Evolutionary conservation across 1,140 invertebrate genomes (phyloP), one percentile per base, ranked within the genome.

Genomic region (Caenorhabditis remanei): DNA sequence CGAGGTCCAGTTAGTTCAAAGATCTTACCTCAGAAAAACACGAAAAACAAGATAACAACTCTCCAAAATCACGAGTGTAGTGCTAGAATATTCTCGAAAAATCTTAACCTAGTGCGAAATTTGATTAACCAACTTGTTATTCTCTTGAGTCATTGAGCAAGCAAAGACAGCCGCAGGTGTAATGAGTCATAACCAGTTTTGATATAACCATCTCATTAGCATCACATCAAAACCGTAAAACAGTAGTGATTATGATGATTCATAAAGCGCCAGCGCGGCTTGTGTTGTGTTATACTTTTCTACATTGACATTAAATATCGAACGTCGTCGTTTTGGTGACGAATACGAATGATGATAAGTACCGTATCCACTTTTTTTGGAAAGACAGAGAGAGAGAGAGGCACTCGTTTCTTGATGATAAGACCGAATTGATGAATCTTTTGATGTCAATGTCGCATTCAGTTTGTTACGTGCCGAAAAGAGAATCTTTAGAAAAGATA

Each of bases 301-400:
- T 67, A 67, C 63, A 40, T 40, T 67, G 40, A 79, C 71, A 79
- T 79, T 79, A 79, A 79, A 79, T 79, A 79, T 79, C 46, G 71
- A 79, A 79, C 46, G 43, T n/a, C 71, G 71, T 46, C 53, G 46
- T 79, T 79, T 24, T 11, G 16, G 71, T 79, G 65, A 71, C 65
- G 65, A 46, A 43, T n/a, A 71, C 9, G 21, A n/a, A 50, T 11
- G 43, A 79, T 53, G 71, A 79, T 79, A 79, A 79, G 71, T 79
- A 79, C 71, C 71, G 71, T 79, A 79, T 79, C 71, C 71, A 13
- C 71, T 50, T 79, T 79, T 19, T 13, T 13, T 58, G 55, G n/a
- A 19, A 63, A 9, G 71, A 50, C 40, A 7, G 14, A n/a, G 50
- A 53, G 50, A 53, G 50, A 53, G 50, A 32, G 50, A 53, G 50